Conservation (phyloP, 2,113 vertebrate species). For the Seriola rivoliana region DNA sequence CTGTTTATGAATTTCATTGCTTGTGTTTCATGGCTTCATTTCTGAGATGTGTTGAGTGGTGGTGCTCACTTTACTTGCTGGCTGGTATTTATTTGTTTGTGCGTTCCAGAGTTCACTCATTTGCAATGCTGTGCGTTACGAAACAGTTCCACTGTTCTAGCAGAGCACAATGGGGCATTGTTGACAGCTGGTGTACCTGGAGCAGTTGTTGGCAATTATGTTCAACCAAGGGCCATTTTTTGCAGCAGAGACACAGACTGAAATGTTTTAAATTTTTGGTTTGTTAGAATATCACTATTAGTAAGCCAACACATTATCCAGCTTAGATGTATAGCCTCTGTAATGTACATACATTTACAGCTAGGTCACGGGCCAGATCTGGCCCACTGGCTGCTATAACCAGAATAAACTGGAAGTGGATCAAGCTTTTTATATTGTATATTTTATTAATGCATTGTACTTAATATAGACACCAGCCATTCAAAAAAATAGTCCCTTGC, state of each 20-base stretch:
- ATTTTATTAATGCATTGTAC: background rate
- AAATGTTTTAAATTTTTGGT: background rate
- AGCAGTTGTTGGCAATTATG: conserved; percentile 13
- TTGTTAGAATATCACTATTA: background rate
- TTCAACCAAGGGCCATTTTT: conserved; percentile 29
- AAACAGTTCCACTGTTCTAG: conserved; percentile 35
- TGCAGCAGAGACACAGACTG: background rate
- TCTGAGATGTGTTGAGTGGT: conserved; percentile 11
- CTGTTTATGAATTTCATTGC: conserved; percentile 30
- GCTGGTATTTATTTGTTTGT: conserved; percentile 31
- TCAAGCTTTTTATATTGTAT: background rate
- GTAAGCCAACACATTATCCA: background rate
- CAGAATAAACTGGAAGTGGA: background rate
- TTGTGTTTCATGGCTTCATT: conserved; percentile 18
- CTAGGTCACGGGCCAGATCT: conserved; percentile 4
- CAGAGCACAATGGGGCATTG: conserved; percentile 1
- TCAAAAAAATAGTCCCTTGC: background rate
- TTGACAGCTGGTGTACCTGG: conserved; percentile 43
- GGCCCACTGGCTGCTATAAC: background rate
- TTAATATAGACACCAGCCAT: background rate
- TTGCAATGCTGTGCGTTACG: background rate
- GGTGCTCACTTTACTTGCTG: conserved; percentile 13
- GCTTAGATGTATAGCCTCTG: background rate
- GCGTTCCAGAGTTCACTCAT: conserved; percentile 25
- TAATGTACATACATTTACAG: conserved; percentile 28